Base-by-base conservation (phyloP, 2,797 vertebrate species). In the Poeciliopsis gracilis region DNA sequence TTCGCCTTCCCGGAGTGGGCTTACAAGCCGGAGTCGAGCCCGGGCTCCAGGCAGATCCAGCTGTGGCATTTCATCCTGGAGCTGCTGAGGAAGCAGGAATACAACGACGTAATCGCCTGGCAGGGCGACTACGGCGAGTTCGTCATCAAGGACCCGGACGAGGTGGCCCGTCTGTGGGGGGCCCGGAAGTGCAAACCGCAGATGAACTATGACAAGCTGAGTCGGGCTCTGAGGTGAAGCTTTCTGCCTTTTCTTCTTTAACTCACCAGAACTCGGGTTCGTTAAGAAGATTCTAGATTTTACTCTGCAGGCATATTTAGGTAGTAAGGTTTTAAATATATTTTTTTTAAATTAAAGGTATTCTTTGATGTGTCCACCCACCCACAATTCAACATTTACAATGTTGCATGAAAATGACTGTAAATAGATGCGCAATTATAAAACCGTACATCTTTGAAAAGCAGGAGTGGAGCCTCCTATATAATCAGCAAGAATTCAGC, bases 191-290 rank as follows among this genome's bases (percentile, higher is more conserved):
- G 97, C 89, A 98, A 98, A 75, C 97, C 97, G 0, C 97, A 98
- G 92, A 98, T 98, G 97, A 98, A 98, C 91, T 98, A 98, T 0
- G 97, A 98, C 95, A 98, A 98, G 89, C 96, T 98, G 84, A 98
- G 97, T 93, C 90, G 97, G 73, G 97, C 97, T 0, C 93, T 98
- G 57, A 96, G 97, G 97, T 98, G 92, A 94, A 87, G 46, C 18
- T 33, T 0, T 38, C 59, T 57, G 43, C 67, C 15, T 13, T 45
- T 28, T 45, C 12, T n/a, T 28, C 12, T 28, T 70, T 70, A 28
- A 70, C 5, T 43, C 66, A 28, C 23, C 41, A 15, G 20, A 69
- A 43, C 38, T 6, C 66, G 0, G 30, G 33, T 66, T 70, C 25
- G 10, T 43, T 43, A 7, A 15, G 8, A 15, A 15, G 33, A n/a